A percentile compares a stretch with the other conserved stretches of the same genome.
These are phyloP conservation scores for Grantiella picta DNA, from an alignment of 2,113 vertebrate species.

Conservation along the genomic window DNA sequence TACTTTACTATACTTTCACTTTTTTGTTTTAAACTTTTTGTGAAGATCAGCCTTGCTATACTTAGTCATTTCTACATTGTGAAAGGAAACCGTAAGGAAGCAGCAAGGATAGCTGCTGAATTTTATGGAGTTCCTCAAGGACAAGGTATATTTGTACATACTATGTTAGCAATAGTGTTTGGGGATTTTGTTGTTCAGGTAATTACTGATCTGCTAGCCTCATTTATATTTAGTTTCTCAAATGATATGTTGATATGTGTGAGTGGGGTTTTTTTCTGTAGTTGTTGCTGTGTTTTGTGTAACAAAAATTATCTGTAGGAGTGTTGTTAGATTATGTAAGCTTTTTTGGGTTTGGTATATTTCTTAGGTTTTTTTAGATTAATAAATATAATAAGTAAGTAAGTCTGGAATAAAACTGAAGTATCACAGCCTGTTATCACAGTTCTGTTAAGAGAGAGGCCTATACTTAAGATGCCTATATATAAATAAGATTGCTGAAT, in stretches of 20 bases:
- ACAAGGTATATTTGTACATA: conserved; percentile 79
- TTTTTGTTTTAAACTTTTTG: conserved; percentile 97
- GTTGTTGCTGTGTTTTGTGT: neutral
- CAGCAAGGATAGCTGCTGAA: conserved; percentile 92
- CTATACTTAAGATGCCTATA: neutral
- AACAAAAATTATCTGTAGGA: neutral
- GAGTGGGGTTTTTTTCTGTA: neutral
- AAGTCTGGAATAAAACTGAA: neutral
- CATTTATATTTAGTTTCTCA: neutral
- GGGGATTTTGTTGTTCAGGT: neutral
- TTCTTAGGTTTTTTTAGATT: neutral
- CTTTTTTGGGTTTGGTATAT: neutral
- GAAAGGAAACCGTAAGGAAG: conserved; percentile 94
- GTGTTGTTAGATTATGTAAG: neutral
- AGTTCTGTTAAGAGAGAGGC: neutral
- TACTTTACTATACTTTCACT: conserved; percentile 96
- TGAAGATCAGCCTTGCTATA: conserved; percentile 94
- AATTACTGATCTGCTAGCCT: neutral
- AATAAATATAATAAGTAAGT: neutral
- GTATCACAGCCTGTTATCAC: neutral
- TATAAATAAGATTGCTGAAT: neutral
- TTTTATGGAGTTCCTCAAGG: conserved; percentile 90
- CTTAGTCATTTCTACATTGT: conserved; percentile 96
- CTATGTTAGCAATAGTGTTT: neutral
- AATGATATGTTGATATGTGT: neutral